Conservation (phyloP, 2,888 invertebrate species). For the Platycnemis pennipes region DNA sequence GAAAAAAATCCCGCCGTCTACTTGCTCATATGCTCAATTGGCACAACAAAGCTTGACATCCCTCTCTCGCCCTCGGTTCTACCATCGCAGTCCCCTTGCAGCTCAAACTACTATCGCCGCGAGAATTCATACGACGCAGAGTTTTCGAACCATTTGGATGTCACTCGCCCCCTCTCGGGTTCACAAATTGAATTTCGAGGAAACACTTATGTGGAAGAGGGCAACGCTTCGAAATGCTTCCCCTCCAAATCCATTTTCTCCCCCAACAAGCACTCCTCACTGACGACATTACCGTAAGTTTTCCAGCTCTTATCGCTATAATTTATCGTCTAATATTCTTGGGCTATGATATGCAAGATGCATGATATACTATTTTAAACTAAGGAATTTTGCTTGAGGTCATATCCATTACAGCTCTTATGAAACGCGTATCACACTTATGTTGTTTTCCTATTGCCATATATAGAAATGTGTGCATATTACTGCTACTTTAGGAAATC, state of each 20-base stretch:
- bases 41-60: neutral
- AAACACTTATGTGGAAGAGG: neutral
- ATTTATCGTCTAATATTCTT: no score
- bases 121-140: neutral
- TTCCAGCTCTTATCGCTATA: no score
- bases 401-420: no score
- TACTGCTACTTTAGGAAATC: no score
- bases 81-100: neutral
- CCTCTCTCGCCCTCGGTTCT: neutral
- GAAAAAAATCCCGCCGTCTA: neutral
- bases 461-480: no score
- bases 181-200: conserved; percentile 46
- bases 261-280: neutral
- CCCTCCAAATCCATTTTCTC: neutral
- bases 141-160: neutral
- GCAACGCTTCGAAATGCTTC: neutral
- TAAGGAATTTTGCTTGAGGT: no score
- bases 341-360: no score
- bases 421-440: no score
- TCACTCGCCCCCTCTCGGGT: neutral
- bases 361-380: no score
- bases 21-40: neutral
- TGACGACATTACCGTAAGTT: no score
- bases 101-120: neutral
- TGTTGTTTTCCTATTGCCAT: no score